Conservation (phyloP, 2,113 vertebrate genomes). For the Cyphomyrus plagiostoma region DNA sequence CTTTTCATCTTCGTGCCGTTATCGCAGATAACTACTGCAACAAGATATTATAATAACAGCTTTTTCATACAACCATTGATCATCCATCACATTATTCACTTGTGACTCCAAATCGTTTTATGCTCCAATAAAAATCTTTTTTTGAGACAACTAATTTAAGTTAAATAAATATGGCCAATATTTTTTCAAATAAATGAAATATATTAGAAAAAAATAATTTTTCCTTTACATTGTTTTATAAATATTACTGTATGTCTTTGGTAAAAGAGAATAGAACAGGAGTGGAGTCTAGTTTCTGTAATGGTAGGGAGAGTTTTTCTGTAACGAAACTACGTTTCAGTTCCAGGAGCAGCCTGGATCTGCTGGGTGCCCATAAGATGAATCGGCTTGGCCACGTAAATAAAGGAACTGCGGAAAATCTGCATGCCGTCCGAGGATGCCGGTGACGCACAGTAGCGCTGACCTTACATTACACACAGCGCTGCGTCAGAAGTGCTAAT, state of each 20-base stretch:
- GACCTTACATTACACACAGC: background rate
- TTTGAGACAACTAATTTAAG: background rate
- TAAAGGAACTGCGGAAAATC: background rate
- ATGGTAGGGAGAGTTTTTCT: background rate
- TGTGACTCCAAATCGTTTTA: background rate
- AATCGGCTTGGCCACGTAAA: background rate
- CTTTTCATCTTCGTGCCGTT: background rate
- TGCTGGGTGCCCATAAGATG: background rate
- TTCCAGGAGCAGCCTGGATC: background rate
- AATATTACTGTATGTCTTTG: background rate
- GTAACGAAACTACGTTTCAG: background rate
- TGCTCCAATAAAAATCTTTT: background rate
- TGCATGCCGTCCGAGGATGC: background rate
- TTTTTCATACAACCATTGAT: background rate
- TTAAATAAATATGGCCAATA: background rate
- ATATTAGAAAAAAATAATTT: background rate
- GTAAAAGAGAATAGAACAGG: background rate
- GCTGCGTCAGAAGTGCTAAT: background rate
- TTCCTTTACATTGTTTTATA: constrained; percentile 6
- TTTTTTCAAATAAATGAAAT: background rate
- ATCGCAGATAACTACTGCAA: background rate
- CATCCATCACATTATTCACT: background rate
- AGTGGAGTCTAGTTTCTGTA: background rate
- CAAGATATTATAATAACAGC: background rate
- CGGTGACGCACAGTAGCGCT: background rate